Conservation (phyloP, 1,140 invertebrate genomes). For the Temnothorax curvispinosus region DNA sequence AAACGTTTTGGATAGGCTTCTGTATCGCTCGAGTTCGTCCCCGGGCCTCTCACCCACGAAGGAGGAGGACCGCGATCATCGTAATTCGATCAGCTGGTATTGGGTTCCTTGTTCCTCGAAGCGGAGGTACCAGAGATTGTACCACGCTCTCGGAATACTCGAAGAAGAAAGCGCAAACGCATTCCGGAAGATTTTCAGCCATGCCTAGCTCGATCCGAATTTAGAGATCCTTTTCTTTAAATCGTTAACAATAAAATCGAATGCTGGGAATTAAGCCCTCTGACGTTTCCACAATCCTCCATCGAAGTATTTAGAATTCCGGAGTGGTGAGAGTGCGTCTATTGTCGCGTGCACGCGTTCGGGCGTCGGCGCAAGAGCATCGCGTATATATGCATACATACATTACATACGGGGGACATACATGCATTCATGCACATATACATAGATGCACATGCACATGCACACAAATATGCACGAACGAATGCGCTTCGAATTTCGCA, state of each 20-base stretch:
- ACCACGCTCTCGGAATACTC: not conserved
- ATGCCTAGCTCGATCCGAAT: not conserved
- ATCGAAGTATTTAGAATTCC: slow-evolving; percentile 17
- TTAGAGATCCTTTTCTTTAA: not conserved
- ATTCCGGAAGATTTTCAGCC: not conserved
- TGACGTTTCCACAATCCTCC: not conserved
- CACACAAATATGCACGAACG: not conserved
- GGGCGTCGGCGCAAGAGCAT: not conserved
- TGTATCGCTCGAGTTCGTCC: slow-evolving; percentile 64
- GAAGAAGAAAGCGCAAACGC: not conserved
- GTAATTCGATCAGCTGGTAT: slow-evolving; percentile 63
- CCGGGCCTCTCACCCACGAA: slow-evolving; percentile 6
- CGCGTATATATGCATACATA: not conserved
- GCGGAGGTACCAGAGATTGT: not conserved
- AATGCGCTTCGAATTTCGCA: slow-evolving; percentile 51
- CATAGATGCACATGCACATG: slow-evolving; percentile 23
- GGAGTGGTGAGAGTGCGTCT: slow-evolving; percentile 40
- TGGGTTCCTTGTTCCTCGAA: slow-evolving; percentile 11
- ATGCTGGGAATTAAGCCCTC: no score
- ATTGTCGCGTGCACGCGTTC: not conserved
- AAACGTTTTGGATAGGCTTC: slow-evolving; percentile 75
- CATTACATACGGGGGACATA: not conserved
- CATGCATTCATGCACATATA: not conserved
- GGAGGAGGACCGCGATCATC: slow-evolving; percentile 58
- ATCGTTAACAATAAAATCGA: not conserved